Evolutionary conservation across 2,888 invertebrate species (phyloP), one percentile per base, ranked within the genome.

Genomic region (Drosophila dives): DNA sequence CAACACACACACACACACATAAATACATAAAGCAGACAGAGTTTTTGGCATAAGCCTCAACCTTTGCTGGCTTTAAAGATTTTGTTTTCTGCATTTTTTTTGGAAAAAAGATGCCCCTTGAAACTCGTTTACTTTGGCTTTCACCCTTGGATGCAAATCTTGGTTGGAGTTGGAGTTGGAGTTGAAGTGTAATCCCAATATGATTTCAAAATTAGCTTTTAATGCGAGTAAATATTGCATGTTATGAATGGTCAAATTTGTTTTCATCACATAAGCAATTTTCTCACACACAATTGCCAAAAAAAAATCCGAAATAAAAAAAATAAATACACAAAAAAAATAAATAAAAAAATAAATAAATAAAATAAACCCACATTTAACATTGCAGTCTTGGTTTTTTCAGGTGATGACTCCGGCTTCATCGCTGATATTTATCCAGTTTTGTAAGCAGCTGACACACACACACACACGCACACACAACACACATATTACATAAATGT

Each of bases 231-330:
- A 64, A 64, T 64, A 64, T 64, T 64, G 34, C 32, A 36, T n/a
- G 50, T 23, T 50, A 34, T 49, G 61, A 62, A 38, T 40, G 38
- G 32, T 50, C 64, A 61, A 64, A 64, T 64, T 64, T 61, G 61
- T 64, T 64, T 64, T 61, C 38, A 64, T 64, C 64, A 61, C 61
- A 36, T 61, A 17, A 29, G 62, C 64, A 38, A 64, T 64, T 64
- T 64, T 48, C 34, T 48, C 48, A 56, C 42, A 32, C 32, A 56
- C 42, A 42, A 56, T 59, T 34, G 38, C 15, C 56, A 42, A 3
- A 40, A 38, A 26, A 34, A 12, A n/a, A n/a, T n/a, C n/a, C n/a
- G 4, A 7, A 29, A 29, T n/a, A 17, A 1, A 15, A 10, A 23
- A 53, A 20, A 53, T 45, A 45, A 45, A 45, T 45, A 45, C 0